Evolutionary conservation across 2,113 vertebrate species (phyloP).

Genomic region (Pseudopodoces humilis): DNA sequence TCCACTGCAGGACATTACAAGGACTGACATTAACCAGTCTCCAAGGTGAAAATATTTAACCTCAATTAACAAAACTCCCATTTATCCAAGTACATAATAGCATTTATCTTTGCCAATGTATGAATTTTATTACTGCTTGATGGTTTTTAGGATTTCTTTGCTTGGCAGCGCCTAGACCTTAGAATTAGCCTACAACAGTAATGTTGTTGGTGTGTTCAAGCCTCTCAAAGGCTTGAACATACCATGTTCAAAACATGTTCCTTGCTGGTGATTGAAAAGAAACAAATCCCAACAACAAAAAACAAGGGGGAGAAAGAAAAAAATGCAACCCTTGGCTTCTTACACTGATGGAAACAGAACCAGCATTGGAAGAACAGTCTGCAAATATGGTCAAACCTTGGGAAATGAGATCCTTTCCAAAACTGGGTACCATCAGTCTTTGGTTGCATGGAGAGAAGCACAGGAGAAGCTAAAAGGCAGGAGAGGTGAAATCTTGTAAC

Average conservation of each 20-base stretch:
- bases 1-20: neutral
- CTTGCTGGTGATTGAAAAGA: neutral
- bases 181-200: neutral
- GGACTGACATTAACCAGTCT: neutral
- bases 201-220: neutral
- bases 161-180: neutral
- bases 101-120: neutral
- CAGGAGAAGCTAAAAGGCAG: neutral
- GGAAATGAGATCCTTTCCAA: neutral
- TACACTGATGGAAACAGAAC: neutral
- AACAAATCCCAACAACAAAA: neutral
- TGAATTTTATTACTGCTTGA: neutral
- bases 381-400: neutral
- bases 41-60: neutral
- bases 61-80: neutral
- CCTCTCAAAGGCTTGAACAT: no score
- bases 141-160: neutral
- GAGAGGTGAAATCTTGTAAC: neutral
- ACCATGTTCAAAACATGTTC: no score
- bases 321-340: neutral
- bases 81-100: neutral
- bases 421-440: neutral
- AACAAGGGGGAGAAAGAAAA: accelerated
- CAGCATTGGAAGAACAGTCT: neutral
- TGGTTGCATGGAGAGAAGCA: neutral